Conservation (phyloP, 2,888 invertebrate genomes). For the Pherbina coryleti region DNA sequence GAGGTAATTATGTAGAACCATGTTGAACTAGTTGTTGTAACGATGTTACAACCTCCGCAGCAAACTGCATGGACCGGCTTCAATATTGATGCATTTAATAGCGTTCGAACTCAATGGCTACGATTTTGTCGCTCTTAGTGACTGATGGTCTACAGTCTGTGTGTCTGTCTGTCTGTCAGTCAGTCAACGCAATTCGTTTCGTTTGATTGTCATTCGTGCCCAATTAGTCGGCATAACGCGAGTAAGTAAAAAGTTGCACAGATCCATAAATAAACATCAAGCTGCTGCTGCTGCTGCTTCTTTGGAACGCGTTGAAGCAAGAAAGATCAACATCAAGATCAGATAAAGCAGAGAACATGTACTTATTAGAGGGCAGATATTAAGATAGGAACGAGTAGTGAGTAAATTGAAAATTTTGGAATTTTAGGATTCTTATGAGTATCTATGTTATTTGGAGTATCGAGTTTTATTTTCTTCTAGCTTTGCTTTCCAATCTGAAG, state of each 20-base stretch:
- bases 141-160: neutral
- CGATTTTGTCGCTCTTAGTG: neutral
- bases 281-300: neutral
- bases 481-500: no score
- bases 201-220: slow-evolving; percentile 67
- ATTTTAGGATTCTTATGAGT: no score
- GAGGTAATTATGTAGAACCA: slow-evolving; percentile 69
- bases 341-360: neutral
- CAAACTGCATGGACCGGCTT: neutral
- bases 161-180: slow-evolving; percentile 4
- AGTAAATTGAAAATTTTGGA: no score
- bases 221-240: slow-evolving; percentile 69
- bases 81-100: neutral
- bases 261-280: slow-evolving; percentile 67
- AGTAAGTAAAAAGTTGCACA: slow-evolving; percentile 69
- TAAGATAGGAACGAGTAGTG: no score
- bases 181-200: slow-evolving; percentile 47
- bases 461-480: no score
- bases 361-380: no score
- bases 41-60: neutral
- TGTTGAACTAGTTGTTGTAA: slow-evolving; percentile 36
- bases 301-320: slow-evolving; percentile 31
- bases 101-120: neutral
- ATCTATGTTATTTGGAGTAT: no score
- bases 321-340: slow-evolving; percentile 26